Percentiles rank a stretch among this genome's conserved stretches.
Conservation (phyloP, 1,140 invertebrate species). For the Nephotettix cincticeps region DNA sequence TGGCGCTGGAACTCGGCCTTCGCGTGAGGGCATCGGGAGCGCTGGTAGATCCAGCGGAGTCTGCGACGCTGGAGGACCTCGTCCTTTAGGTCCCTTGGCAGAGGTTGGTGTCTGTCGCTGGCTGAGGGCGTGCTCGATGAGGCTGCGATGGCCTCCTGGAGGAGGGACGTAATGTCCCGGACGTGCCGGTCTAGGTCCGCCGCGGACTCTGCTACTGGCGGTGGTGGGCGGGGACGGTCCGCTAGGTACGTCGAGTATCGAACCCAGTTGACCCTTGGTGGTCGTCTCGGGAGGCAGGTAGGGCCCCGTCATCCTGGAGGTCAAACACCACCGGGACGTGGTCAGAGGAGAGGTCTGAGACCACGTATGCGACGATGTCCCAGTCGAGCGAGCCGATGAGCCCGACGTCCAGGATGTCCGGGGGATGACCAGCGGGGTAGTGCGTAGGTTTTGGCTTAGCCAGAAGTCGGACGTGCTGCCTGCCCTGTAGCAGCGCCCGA, state of each 20-base stretch:
- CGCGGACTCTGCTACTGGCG: not conserved
- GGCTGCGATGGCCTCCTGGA: not conserved
- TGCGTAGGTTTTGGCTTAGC: too few relatives aligned
- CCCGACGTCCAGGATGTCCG: too few relatives aligned
- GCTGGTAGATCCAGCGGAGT: not conserved
- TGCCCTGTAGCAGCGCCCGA: too few relatives aligned
- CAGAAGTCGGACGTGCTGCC: too few relatives aligned
- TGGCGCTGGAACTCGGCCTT: not conserved
- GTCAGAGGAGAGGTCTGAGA: not conserved
- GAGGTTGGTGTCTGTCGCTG: not conserved
- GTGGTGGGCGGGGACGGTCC: not conserved
- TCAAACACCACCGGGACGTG: not conserved
- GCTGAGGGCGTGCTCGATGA: not conserved
- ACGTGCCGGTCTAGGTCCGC: not conserved
- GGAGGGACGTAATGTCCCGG: not conserved
- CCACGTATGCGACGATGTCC: too few relatives aligned
- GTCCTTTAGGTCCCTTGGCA: not conserved
- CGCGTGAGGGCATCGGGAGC: too few relatives aligned
- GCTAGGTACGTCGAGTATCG: too few relatives aligned
- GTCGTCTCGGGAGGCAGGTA: not conserved
- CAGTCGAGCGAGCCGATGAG: too few relatives aligned
- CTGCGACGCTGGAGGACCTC: not conserved
- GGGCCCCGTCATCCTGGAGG: not conserved
- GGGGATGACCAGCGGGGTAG: too few relatives aligned
- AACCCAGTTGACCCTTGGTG: too few relatives aligned